These are phyloP conservation scores for Leptinotarsa peninsularis DNA, from an alignment of 2,888 invertebrate genomes.

Conservation along the genomic window DNA sequence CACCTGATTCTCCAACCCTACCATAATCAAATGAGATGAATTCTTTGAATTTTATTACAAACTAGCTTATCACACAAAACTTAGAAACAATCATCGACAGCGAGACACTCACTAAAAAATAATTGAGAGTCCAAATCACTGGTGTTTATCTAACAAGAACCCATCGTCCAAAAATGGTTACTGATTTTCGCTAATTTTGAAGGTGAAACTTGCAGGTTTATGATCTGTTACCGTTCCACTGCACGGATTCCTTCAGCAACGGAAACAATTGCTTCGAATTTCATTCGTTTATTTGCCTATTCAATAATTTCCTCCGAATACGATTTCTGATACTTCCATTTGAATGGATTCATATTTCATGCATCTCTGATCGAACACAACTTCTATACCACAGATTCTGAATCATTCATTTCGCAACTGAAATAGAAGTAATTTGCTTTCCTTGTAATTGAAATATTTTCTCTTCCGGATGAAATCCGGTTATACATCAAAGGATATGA, in stretches of 20 bases:
- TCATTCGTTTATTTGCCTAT: not conserved
- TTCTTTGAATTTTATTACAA: no score
- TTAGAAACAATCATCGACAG: no score
- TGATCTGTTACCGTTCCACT: no score
- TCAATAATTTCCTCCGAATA: not conserved
- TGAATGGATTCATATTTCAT: constrained; percentile 1
- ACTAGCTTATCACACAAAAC: no score
- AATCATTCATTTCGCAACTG: not conserved
- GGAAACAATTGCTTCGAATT: not conserved
- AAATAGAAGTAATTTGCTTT: constrained; percentile 6
- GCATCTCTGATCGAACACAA: not conserved
- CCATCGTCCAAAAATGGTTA: no score
- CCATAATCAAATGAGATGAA: no score
- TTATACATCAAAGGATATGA: not conserved
- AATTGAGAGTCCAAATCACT: no score
- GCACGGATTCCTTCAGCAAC: not conserved
- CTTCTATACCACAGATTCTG: not conserved
- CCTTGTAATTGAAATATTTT: not conserved
- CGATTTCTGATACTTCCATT: not conserved
- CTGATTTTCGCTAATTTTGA: no score
- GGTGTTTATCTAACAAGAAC: no score
- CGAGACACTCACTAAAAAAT: no score
- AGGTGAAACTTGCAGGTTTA: no score
- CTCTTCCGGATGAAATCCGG: not conserved
- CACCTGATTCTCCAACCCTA: no score